A percentile compares a stretch with the other conserved stretches of the same genome.
These are phyloP conservation scores for Podarcis raffonei DNA, from an alignment of 2,113 vertebrate species.

Conservation along the genomic window DNA sequence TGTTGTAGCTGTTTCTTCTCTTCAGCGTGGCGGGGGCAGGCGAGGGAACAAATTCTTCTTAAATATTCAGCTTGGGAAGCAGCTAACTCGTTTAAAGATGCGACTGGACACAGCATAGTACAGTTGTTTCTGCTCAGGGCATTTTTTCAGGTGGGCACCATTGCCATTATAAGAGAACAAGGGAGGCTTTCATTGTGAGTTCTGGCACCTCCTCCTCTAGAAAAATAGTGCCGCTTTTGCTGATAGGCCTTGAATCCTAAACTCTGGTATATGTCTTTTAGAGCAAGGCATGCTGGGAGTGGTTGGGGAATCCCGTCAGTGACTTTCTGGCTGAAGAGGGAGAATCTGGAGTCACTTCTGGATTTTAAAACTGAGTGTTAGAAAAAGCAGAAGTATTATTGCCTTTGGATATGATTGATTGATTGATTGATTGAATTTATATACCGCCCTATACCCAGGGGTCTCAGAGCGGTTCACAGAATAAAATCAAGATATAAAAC, in stretches of 20 bases:
- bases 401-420: background rate
- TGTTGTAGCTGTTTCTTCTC: background rate
- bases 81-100: constrained; percentile 14
- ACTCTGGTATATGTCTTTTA: background rate
- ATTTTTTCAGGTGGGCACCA: too few relatives aligned
- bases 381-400: background rate
- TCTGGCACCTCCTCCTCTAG: too few relatives aligned
- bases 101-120: background rate
- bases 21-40: background rate
- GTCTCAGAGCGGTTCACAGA: too few relatives aligned
- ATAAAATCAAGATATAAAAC: too few relatives aligned
- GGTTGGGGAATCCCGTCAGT: background rate
- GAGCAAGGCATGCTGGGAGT: background rate
- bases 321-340: background rate
- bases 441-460: too few relatives aligned
- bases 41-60: background rate
- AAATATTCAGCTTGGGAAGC: background rate
- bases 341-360: background rate
- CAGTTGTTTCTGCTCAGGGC: background rate
- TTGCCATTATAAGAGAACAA: too few relatives aligned
- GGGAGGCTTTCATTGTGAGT: too few relatives aligned
- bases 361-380: background rate
- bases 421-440: too few relatives aligned
- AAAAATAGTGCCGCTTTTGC: too few relatives aligned
- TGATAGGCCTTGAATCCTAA: background rate